Conservation (phyloP, 1,140 invertebrate genomes). For the Drosophila sucinea region DNA sequence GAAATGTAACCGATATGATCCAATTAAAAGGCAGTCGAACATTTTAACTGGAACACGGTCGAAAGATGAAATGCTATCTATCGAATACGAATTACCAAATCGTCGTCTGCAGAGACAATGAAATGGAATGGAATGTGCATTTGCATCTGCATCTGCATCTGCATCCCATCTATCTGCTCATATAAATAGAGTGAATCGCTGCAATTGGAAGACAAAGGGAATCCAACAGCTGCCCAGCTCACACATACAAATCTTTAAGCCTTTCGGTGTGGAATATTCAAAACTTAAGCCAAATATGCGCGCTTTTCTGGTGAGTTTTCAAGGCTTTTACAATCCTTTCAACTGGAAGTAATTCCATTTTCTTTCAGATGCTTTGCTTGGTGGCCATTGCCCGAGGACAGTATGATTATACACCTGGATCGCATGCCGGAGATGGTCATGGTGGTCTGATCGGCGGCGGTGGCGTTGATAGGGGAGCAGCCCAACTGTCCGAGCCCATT, state of each 20-base stretch:
- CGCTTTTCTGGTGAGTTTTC: slow-evolving; percentile 61
- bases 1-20: slow-evolving; percentile 52
- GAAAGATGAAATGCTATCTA: slow-evolving; percentile 11
- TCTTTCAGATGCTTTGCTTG: slow-evolving; percentile 55
- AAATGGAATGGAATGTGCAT: slow-evolving; percentile 40
- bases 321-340: not conserved
- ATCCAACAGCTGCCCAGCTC: slow-evolving; percentile 48
- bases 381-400: slow-evolving; percentile 57
- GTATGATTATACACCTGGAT: slow-evolving; percentile 59
- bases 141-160: slow-evolving; percentile 29
- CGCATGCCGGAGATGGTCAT: slow-evolving; percentile 40
- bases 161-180: slow-evolving; percentile 1
- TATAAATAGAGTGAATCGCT: slow-evolving; percentile 56
- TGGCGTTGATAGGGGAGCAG: slow-evolving; percentile 30
- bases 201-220: slow-evolving; percentile 59
- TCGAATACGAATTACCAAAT: slow-evolving; percentile 43
- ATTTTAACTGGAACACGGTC: slow-evolving; percentile 53
- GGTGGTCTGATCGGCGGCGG: slow-evolving; percentile 41
- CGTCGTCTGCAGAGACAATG: slow-evolving; percentile 15
- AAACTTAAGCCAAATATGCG: slow-evolving; percentile 60
- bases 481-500: slow-evolving; percentile 55
- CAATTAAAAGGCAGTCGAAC: slow-evolving; percentile 53
- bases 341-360: not conserved
- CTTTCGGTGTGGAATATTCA: slow-evolving; percentile 36
- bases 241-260: slow-evolving; percentile 33